Conservation (phyloP, 2,888 invertebrate genomes). For the Melangyna quadrimaculata region DNA sequence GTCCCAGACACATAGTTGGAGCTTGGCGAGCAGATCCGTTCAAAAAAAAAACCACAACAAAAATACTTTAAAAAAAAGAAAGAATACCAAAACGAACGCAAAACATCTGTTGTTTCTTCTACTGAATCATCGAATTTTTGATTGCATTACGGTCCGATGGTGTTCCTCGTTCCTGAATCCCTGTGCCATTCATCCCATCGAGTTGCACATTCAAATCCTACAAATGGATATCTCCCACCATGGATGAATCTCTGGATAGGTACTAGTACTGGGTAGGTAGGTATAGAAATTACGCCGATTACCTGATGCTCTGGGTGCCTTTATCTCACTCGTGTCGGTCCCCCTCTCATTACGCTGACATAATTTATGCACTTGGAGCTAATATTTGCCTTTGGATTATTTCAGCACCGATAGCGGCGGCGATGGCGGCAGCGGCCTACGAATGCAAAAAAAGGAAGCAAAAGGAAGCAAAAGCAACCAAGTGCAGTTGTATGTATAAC, state of each 20-base stretch:
- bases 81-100: constrained; percentile 6
- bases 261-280: neutral
- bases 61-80: neutral
- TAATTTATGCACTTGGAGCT: constrained; percentile 69
- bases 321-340: constrained; percentile 63
- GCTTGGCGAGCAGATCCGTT: neutral
- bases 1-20: constrained; percentile 29
- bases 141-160: constrained; percentile 53
- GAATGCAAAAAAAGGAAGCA: neutral
- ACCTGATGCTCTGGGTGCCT: constrained; percentile 62
- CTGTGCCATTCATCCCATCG: neutral
- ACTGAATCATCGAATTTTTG: constrained; percentile 69
- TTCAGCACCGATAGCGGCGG: constrained; percentile 2
- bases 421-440: neutral
- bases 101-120: constrained; percentile 54
- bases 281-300: constrained; percentile 63
- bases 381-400: constrained; percentile 68
- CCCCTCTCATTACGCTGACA: constrained; percentile 68
- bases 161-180: neutral
- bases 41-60: neutral
- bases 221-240: constrained; percentile 21
- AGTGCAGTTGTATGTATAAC: neutral
- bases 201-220: constrained; percentile 17
- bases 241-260: neutral
- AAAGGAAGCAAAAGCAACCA: neutral